phyloP scores from a whole-genome alignment of 2,888 invertebrate genomes.

The Caenorhabditis sulstoni region DNA sequence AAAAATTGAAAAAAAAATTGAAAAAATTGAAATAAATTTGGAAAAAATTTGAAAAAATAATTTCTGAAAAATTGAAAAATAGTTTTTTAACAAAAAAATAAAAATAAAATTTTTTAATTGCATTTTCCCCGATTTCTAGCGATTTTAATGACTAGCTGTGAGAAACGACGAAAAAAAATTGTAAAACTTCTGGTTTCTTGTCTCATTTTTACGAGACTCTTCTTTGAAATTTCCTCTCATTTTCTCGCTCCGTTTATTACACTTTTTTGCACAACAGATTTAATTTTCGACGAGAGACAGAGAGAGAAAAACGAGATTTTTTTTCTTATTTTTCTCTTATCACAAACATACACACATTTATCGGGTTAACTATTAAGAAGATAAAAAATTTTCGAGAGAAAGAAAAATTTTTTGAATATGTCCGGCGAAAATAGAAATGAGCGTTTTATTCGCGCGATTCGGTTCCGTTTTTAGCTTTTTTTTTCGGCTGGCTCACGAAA shows the following conservation, averaged over 20 bases:
- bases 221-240: background rate
- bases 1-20: background rate
- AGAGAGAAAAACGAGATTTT: background rate
- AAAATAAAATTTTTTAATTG: background rate
- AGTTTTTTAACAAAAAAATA: background rate
- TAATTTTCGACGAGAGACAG: background rate
- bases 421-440: too few relatives aligned
- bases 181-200: background rate
- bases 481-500: too few relatives aligned
- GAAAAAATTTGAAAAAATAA: background rate
- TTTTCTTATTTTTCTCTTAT: background rate
- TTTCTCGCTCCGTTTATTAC: conserved; percentile 1
- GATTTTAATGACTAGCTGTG: too few relatives aligned
- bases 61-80: background rate
- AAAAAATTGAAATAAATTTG: conserved; percentile 5
- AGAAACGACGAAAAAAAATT: too few relatives aligned
- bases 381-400: conserved; percentile 1
- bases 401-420: background rate
- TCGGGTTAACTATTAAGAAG: background rate
- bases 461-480: too few relatives aligned
- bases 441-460: background rate
- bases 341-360: background rate
- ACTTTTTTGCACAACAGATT: background rate
- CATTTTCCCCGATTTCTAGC: background rate
- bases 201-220: background rate